A percentile compares a stretch with the other conserved stretches of the same genome.
These are phyloP conservation scores for Drosophila biarmipes DNA, from an alignment of 1,140 invertebrate genomes.

Conservation along the genomic window DNA sequence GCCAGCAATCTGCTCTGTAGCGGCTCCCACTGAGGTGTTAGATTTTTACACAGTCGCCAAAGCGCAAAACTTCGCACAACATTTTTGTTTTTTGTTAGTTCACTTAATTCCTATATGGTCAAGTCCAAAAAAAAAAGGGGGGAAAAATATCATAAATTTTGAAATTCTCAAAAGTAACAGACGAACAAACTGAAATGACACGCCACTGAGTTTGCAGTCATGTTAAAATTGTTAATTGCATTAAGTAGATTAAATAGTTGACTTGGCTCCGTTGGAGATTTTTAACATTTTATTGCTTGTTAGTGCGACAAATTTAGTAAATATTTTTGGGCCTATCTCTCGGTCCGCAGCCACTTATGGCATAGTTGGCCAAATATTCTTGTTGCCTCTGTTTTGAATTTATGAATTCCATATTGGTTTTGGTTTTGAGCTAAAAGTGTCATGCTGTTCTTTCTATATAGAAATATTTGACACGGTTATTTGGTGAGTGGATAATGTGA, in stretches of 20 bases:
- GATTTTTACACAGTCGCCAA: constrained; percentile 54
- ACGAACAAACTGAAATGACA: constrained; percentile 54
- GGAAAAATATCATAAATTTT: constrained; percentile 44
- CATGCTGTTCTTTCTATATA: constrained; percentile 71
- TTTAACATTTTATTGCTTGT: constrained; percentile 84
- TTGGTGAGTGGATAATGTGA: constrained; percentile 21
- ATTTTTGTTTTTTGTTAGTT: constrained; percentile 29
- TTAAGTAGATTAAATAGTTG: constrained; percentile 83
- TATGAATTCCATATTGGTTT: constrained; percentile 69
- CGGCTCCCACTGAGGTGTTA: constrained; percentile 52
- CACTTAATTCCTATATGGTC: constrained; percentile 37
- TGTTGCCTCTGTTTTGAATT: constrained; percentile 42
- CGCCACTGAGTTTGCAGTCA: constrained; percentile 71
- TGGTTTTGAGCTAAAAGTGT: constrained; percentile 65
- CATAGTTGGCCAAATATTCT: constrained; percentile 46
- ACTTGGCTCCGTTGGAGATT: constrained; percentile 63
- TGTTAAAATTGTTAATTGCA: constrained; percentile 84
- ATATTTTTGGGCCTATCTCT: constrained; percentile 65
- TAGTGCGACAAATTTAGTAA: constrained; percentile 84
- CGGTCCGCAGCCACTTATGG: constrained; percentile 44
- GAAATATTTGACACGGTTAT: constrained; percentile 79
- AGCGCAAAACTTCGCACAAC: constrained; percentile 57
- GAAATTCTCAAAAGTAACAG: constrained; percentile 47
- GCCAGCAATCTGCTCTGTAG: constrained; percentile 24
- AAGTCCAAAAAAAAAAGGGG: constrained; percentile 21